A percentile compares a stretch with the other conserved stretches of the same genome.
Conservation (phyloP, 1,140 invertebrate genomes). For the Nautilus pompilius region DNA sequence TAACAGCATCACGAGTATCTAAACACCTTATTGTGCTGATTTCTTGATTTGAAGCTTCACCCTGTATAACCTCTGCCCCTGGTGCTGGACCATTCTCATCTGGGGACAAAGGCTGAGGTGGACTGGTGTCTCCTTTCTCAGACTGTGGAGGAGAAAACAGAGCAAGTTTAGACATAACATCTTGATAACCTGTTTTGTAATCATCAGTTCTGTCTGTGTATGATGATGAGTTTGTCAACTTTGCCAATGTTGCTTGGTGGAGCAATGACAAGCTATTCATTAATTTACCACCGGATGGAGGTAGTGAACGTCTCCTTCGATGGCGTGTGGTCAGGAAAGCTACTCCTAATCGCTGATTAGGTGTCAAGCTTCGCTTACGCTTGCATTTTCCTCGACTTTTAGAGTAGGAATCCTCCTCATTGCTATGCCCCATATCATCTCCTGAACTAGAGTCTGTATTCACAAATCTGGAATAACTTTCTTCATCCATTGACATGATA, state of each 20-base stretch:
- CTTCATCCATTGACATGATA: neutral
- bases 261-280: slow-evolving; percentile 41
- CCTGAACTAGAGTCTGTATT: neutral
- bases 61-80: neutral
- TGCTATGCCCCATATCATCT: neutral
- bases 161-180: slow-evolving; percentile 40
- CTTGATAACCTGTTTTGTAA: slow-evolving; percentile 25
- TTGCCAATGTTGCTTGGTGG: slow-evolving; percentile 47
- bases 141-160: slow-evolving; percentile 37
- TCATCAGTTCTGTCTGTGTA: slow-evolving; percentile 32
- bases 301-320: slow-evolving; percentile 8
- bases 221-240: slow-evolving; percentile 22
- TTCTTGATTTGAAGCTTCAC: neutral
- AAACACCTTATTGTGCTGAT: neutral
- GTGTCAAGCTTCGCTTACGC: slow-evolving; percentile 17
- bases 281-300: slow-evolving; percentile 19
- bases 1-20: neutral
- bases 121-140: slow-evolving; percentile 30
- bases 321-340: slow-evolving; percentile 31
- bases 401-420: neutral
- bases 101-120: slow-evolving; percentile 41
- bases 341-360: slow-evolving; percentile 24
- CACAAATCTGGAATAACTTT: neutral
- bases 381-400: slow-evolving; percentile 11
- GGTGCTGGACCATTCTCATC: slow-evolving; percentile 16